Evolutionary conservation across 2,797 vertebrate species (phyloP), one percentile per base, ranked within the genome.

Genomic region (Pseudochromis fuscus): DNA sequence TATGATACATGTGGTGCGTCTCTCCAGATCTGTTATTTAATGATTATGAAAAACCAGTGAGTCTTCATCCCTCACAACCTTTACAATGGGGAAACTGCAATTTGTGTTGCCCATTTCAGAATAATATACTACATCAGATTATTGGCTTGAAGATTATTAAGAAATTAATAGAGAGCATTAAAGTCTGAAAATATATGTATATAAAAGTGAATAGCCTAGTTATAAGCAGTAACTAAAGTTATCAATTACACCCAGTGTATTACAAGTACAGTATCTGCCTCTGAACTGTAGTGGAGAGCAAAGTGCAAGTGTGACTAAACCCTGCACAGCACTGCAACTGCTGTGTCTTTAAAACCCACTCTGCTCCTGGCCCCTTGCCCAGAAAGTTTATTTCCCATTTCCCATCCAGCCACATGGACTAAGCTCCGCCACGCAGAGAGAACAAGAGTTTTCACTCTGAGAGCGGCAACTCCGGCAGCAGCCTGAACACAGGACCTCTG

Each of bases 391-490:
- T 86, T 92, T 89, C 85, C 88, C 87, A 70, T 87, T 89, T 91
- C 89, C 89, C 86, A 88, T 87, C 78, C 74, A 88, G 91, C 86
- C 89, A 87, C 91, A 89, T 91, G 89, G 89, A 88, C 79, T 52
- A 30, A 71, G 73, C 84, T 72, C 83, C 75, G 67, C 75, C 83
- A 87, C 74, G 53, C 86, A 83, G 64, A 80, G 64, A 53, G 78
- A 82, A 77, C 80, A 76, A 77, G 76, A 31, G 57, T 77, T 83
- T 79, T 80, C 75, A 38, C 61, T 75, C 77, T 60, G 67, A 83
- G 60, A 79, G 75, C 58, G 7, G 64, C 62, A 59, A 58, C 72
- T 72, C 75, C 63, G 16, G 5, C 69, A 62, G 63, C 72, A 70
- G 16, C 6, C 72, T n/a, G 45, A 75, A 57, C 51, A 9, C 69